phyloP scores from a whole-genome alignment of 2,113 vertebrate species.

The Nannospalax galili region DNA sequence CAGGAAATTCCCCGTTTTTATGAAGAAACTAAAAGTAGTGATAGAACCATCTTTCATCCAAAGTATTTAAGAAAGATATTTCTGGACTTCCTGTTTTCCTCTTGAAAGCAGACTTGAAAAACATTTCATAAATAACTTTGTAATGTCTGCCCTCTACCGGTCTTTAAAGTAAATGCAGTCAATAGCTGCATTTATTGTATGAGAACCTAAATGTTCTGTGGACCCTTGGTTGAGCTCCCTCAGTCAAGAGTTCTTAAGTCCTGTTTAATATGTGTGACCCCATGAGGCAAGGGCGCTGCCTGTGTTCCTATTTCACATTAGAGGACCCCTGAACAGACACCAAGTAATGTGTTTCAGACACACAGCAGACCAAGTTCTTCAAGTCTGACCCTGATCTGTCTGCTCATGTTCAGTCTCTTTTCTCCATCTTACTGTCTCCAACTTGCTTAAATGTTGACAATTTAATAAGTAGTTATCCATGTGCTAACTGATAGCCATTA shows the following conservation, averaged over 20 bases:
- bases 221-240: background rate
- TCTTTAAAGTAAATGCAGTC: background rate
- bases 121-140: slow-evolving; percentile 51
- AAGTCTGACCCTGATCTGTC: background rate
- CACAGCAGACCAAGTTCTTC: background rate
- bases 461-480: background rate
- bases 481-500: background rate
- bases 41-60: slow-evolving; percentile 56
- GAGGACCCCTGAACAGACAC: background rate
- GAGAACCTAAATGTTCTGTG: background rate
- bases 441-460: background rate
- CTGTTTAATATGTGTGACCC: background rate
- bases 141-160: slow-evolving; percentile 71
- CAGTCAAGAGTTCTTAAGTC: background rate
- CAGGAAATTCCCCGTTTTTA: slow-evolving; percentile 39
- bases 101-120: background rate
- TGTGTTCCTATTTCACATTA: background rate
- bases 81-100: slow-evolving; percentile 33
- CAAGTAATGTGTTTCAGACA: background rate
- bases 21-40: slow-evolving; percentile 17
- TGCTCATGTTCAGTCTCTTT: background rate
- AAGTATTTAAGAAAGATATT: slow-evolving; percentile 52
- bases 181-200: background rate
- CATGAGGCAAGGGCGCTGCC: background rate
- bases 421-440: background rate